These are phyloP conservation scores for Xiphydria camelus DNA, from an alignment of 2,888 invertebrate genomes.

Conservation along the genomic window DNA sequence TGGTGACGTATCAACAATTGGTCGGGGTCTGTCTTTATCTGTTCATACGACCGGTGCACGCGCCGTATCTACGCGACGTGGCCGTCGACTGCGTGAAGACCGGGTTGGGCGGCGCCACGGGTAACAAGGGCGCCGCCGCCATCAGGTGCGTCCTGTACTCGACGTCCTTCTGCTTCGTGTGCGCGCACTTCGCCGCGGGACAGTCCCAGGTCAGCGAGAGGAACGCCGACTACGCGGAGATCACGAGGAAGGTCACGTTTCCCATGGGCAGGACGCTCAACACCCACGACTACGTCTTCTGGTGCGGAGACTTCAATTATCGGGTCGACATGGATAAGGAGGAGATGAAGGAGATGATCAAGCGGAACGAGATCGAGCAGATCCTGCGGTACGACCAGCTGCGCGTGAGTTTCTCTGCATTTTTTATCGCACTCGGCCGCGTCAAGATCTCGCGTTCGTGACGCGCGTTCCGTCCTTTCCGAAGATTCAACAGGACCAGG, in stretches of 20 bases:
- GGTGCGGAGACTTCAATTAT: conserved; percentile 99
- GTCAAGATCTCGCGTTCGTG: conserved; percentile 8
- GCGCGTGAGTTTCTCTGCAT: conserved; percentile 57
- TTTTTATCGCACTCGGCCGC: too few relatives aligned
- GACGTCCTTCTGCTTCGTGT: conserved; percentile 95
- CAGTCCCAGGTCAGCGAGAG: conserved; percentile 94
- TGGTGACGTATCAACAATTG: conserved; percentile 91
- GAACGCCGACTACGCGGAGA: conserved; percentile 96
- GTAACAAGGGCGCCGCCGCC: conserved; percentile 94
- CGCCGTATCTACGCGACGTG: conserved; percentile 88
- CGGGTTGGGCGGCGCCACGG: conserved; percentile 95
- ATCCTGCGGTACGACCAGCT: conserved; percentile 89
- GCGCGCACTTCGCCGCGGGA: conserved; percentile 98
- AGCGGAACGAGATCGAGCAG: conserved; percentile 72
- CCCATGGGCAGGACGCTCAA: conserved; percentile 91
- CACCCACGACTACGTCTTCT: conserved; percentile 97
- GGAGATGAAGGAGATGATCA: conserved; percentile 83
- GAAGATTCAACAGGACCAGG: conserved; percentile 74
- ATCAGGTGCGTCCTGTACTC: conserved; percentile 90
- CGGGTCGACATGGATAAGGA: conserved; percentile 95
- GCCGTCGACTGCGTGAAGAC: conserved; percentile 97
- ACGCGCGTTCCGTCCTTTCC: too few relatives aligned
- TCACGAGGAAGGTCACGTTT: conserved; percentile 86
- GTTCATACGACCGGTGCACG: conserved; percentile 87
- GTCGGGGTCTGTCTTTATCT: conserved; percentile 98